Evolutionary conservation across 2,888 invertebrate species (phyloP).

Genomic region (Anthrax anthrax): DNA sequence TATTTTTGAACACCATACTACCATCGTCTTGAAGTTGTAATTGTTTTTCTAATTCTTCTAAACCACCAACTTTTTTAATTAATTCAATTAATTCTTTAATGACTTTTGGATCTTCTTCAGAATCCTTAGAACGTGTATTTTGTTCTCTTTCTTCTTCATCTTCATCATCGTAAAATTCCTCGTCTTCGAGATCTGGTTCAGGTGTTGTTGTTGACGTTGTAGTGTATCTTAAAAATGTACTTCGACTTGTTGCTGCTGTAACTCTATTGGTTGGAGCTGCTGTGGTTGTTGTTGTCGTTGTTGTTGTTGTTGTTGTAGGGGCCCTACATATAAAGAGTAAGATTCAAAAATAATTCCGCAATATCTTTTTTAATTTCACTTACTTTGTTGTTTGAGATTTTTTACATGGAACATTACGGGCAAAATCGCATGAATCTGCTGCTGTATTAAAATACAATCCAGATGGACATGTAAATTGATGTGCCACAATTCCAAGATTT

Average conservation of each 20-base stretch:
- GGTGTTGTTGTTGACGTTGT: constrained; percentile 31
- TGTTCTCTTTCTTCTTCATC: constrained; percentile 36
- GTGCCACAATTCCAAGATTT: constrained; percentile 77
- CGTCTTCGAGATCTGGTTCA: constrained; percentile 33
- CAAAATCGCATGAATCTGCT: constrained; percentile 84
- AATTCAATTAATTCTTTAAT: constrained; percentile 71
- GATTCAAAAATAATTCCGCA: too few species aligned
- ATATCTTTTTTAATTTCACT: constrained; percentile 5
- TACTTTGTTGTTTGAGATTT: constrained; percentile 39
- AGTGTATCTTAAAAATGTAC: constrained; percentile 25
- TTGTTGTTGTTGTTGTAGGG: constrained; percentile 34
- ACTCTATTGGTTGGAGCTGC: constrained; percentile 24
- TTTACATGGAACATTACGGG: constrained; percentile 73
- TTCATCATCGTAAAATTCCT: constrained; percentile 36
- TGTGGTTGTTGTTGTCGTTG: constrained; percentile 25
- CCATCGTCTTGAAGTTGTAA: constrained; percentile 42
- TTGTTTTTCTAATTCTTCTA: constrained; percentile 74
- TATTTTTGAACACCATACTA: constrained; percentile 35
- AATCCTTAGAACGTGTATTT: constrained; percentile 17
- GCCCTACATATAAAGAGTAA: too few species aligned
- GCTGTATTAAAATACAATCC: constrained; percentile 82
- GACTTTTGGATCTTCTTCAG: constrained; percentile 39
- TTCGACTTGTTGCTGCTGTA: constrained; percentile 35
- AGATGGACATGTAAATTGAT: constrained; percentile 86
- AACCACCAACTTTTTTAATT: constrained; percentile 76